Evolutionary conservation across 1,140 invertebrate species (phyloP).

Genomic region (Stenopsyche tienmushanensis): DNA sequence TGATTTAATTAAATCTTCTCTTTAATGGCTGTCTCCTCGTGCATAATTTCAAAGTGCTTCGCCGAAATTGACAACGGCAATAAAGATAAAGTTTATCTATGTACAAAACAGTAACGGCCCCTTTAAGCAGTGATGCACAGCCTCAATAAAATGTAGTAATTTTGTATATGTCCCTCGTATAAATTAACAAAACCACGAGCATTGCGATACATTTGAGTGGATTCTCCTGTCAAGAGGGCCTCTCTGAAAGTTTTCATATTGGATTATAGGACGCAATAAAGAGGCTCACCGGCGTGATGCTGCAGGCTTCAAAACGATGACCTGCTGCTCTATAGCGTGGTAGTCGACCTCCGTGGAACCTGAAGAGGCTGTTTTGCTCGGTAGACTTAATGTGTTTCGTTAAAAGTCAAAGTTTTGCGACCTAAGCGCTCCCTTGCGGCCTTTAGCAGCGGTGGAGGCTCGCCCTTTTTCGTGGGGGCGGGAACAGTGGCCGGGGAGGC

Average conservation of each 20-base stretch:
- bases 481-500: not conserved
- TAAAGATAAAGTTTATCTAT: too few species aligned
- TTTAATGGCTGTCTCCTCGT: too few species aligned
- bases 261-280: not conserved
- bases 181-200: too few species aligned
- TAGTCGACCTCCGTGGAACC: not conserved
- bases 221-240: slow-evolving; percentile 8
- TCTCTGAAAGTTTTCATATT: slow-evolving; percentile 8
- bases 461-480: not conserved
- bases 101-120: too few species aligned
- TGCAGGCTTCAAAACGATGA: too few species aligned
- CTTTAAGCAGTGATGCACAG: too few species aligned
- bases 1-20: too few species aligned
- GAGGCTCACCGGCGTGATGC: too few species aligned
- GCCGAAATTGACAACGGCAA: too few species aligned
- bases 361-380: slow-evolving; percentile 11
- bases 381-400: slow-evolving; percentile 14
- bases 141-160: too few species aligned
- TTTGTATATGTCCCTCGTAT: too few species aligned
- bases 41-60: too few species aligned
- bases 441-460: not conserved
- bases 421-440: slow-evolving; percentile 6
- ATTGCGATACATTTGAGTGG: slow-evolving; percentile 5
- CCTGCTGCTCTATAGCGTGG: not conserved
- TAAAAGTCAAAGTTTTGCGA: slow-evolving; percentile 13